A percentile compares a stretch with the other conserved stretches of the same genome.
Conservation (phyloP, 2,797 vertebrate species). For the Lepus townsendii region DNA sequence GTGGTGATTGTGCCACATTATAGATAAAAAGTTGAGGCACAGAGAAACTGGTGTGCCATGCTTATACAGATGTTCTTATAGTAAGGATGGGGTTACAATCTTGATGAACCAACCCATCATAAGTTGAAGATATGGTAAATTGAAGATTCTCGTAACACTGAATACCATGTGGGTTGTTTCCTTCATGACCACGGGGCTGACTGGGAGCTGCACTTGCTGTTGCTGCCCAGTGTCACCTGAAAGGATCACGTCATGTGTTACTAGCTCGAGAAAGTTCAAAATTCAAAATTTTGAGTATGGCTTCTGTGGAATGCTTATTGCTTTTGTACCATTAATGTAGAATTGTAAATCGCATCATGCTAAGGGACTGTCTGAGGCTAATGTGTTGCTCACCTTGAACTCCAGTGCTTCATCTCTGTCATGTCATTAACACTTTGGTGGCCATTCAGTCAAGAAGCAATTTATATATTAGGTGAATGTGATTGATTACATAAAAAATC, state of each 20-base stretch:
- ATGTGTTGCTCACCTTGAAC: no score
- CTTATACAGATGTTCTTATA: background rate
- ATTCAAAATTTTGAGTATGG: background rate
- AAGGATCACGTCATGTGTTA: background rate
- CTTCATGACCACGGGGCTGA: background rate
- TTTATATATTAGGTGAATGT: slow-evolving; percentile 1
- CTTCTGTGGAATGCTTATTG: background rate
- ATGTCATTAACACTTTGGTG: background rate
- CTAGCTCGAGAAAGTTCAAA: background rate
- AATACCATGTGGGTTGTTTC: no score
- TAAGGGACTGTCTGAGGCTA: background rate
- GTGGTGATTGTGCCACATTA: background rate
- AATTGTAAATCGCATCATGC: background rate
- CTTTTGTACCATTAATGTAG: background rate
- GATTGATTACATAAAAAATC: background rate
- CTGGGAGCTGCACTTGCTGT: background rate
- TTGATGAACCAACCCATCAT: no score
- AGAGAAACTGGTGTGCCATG: background rate
- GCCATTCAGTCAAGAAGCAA: background rate
- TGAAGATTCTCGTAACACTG: no score
- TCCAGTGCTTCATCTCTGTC: background rate
- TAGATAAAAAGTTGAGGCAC: background rate
- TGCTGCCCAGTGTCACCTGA: background rate
- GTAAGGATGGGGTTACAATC: no score
- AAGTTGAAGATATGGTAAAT: no score